phyloP scores from a whole-genome alignment of 2,797 vertebrate species.

The Cacajao melanocephalus region DNA sequence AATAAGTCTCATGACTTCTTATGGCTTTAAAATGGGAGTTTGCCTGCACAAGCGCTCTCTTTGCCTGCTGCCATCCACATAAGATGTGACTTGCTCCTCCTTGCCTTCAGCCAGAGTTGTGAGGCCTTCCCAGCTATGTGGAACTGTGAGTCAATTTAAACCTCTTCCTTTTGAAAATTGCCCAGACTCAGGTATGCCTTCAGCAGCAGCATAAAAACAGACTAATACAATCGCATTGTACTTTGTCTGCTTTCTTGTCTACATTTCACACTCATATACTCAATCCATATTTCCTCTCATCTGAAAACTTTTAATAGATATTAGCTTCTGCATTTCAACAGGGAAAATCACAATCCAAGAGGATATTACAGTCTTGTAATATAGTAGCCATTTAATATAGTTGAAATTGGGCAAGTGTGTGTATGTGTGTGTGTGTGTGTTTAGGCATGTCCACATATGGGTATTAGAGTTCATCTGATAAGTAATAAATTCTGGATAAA shows the following conservation, averaged over 20 bases:
- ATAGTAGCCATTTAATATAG: not conserved
- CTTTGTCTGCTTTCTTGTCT: not conserved
- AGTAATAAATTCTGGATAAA: not conserved
- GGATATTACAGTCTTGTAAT: not conserved
- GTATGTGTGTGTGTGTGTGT: not conserved
- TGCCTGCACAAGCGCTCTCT: no score
- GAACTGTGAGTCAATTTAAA: not conserved
- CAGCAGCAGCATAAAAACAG: no score
- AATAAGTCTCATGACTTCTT: not conserved
- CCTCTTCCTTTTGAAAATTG: not conserved
- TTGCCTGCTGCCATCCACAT: not conserved
- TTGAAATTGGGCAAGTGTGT: not conserved
- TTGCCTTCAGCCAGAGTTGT: not conserved
- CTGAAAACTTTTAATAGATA: not conserved
- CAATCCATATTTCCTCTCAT: not conserved
- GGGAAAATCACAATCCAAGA: not conserved
- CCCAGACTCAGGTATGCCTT: no score
- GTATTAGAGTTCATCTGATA: not conserved
- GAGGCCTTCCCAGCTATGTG: not conserved
- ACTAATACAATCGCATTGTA: not conserved
- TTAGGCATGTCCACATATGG: not conserved
- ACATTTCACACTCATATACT: not conserved
- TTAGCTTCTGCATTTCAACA: not conserved
- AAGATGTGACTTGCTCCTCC: not conserved
- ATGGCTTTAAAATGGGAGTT: not conserved